Conservation (phyloP, 2,113 vertebrate species). For the Microtus oregoni region DNA sequence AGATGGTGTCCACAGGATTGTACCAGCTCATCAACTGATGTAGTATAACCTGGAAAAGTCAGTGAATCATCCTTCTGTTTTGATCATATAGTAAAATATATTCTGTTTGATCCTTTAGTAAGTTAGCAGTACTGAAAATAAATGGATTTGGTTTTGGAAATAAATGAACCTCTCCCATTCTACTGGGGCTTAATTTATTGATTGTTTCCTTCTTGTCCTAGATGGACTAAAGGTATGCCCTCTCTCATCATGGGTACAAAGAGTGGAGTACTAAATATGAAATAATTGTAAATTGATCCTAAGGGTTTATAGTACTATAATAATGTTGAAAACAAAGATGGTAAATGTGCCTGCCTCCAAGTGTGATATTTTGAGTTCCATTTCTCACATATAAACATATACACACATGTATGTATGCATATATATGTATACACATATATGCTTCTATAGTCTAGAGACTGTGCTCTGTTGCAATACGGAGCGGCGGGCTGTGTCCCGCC, state of each 20-base stretch:
- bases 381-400: neutral
- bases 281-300: slow-evolving; percentile 16
- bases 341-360: neutral
- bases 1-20: slow-evolving; percentile 12
- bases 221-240: neutral
- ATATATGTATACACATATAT: neutral
- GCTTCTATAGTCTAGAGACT: neutral
- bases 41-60: slow-evolving; percentile 65
- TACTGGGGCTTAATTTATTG: slow-evolving; percentile 55
- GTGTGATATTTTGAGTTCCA: neutral
- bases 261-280: neutral
- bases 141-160: slow-evolving; percentile 56
- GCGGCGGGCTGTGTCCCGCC: too few species aligned
- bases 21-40: slow-evolving; percentile 36
- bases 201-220: neutral
- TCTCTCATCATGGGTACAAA: neutral
- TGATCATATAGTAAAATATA: slow-evolving; percentile 73
- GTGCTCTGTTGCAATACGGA: too few species aligned
- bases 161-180: slow-evolving; percentile 61
- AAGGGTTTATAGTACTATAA: neutral
- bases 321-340: neutral
- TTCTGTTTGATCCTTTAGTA: slow-evolving; percentile 72
- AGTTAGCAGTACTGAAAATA: slow-evolving; percentile 64
- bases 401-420: neutral
- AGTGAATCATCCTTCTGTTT: slow-evolving; percentile 74